Base-by-base conservation (phyloP, 2,113 vertebrate genomes). In the Coryphaenoides rupestris region DNA sequence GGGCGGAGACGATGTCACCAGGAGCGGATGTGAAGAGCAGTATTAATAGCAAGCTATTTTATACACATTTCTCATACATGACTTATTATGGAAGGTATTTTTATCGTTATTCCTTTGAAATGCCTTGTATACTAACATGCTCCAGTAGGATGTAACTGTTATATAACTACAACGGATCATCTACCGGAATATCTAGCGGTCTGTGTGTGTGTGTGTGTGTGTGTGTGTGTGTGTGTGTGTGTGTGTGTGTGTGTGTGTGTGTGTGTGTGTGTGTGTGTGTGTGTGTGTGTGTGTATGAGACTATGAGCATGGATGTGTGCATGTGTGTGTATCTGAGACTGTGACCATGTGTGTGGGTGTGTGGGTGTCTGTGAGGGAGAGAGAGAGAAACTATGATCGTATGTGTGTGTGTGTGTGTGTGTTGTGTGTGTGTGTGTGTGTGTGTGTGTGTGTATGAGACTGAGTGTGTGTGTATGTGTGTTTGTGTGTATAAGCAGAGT, bases 51-150 rank as follows among this genome's bases (percentile, higher is more conserved):
- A 60, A 77, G 79, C 84, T 80, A 75, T 89, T 89, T 89, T 89
- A 78, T 88, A 86, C 83, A 86, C 78, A 81, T 86, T 87, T 85
- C 86, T 84, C 87, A 87, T 76, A 75, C 76, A 82, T 84, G 82
- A 83, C 87, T 84, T 86, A 85, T 74, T 79, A 82, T 80, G 63
- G 46, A 77, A 81, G 82, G 79, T 84, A 82, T 88, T 88, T 87
- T 84, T 86, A 87, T 73, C 81, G 80, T 84, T 75, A 79, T 84
- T 87, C 77, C 72, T 82, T 86, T 82, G 49, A 79, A 84, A 84
- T 78, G 70, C 78, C 70, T 81, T 86, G 65, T 60, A 54, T 45
- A 21, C 78, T 81, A 81, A 83, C 77, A 78, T 47, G 50, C 78
- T 81, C 69, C 21, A 24, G 14, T 70, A 65, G 76, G 66, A 60